Percentiles rank a stretch among this genome's conserved stretches.
phyloP scores from a whole-genome alignment of 1,140 invertebrate species.

The Globodera ellingtonae region DNA sequence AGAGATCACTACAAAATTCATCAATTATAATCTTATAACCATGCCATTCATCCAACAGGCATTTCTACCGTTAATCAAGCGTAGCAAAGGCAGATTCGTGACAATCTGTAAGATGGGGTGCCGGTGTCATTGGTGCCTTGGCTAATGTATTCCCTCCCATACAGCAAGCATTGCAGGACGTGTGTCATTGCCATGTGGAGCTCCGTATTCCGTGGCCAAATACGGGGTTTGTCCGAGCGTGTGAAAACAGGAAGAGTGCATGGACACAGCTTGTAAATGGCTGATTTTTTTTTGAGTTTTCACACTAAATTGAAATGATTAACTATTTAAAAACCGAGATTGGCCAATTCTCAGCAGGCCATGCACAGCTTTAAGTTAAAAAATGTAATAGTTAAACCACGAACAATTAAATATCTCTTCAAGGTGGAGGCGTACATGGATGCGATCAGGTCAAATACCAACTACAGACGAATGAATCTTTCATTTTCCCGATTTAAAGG shows the following conservation, averaged over 20 bases:
- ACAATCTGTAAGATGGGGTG: conserved; percentile 27
- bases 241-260: no score
- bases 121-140: no score
- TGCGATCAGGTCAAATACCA: conserved; percentile 35
- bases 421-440: conserved; percentile 57
- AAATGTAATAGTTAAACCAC: not conserved
- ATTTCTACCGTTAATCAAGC: conserved; percentile 54
- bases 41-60: conserved; percentile 36
- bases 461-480: not conserved
- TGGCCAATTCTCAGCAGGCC: no score
- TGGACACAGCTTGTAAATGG: not conserved
- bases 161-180: conserved; percentile 55
- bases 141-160: no score
- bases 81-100: conserved; percentile 52
- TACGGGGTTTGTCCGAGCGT: conserved; percentile 33
- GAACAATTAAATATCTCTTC: not conserved
- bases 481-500: conserved; percentile 28
- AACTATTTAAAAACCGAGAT: no score
- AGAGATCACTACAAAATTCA: not conserved
- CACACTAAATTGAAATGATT: not conserved
- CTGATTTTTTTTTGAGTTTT: not conserved
- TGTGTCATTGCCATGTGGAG: conserved; percentile 37
- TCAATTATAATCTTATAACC: no score
- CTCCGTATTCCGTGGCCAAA: conserved; percentile 53
- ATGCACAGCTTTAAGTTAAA: no score